These are phyloP conservation scores for Elephas maximus DNA, from an alignment of 2,113 vertebrate species.

Conservation along the genomic window DNA sequence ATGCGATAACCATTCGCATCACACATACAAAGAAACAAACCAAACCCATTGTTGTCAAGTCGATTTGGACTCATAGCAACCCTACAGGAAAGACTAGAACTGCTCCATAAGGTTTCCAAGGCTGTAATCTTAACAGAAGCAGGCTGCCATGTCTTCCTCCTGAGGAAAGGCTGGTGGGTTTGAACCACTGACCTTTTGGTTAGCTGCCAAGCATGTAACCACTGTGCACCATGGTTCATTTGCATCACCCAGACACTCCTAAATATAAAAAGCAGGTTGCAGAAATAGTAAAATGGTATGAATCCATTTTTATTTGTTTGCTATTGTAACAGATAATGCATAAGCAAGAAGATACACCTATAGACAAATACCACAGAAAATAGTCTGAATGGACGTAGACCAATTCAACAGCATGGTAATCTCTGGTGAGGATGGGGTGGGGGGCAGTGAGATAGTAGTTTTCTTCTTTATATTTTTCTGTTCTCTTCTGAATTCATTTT, in stretches of 20 bases:
- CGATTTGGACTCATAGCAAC: background rate
- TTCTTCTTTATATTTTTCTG: background rate
- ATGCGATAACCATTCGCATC: no score
- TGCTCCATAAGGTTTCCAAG: background rate
- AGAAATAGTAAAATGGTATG: background rate
- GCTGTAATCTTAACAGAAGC: background rate
- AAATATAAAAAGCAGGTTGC: background rate
- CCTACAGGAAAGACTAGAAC: background rate
- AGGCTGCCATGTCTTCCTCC: background rate
- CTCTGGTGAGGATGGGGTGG: background rate
- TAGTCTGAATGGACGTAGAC: background rate
- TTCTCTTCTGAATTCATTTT: background rate
- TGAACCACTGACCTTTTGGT: background rate
- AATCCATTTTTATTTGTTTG: fast-evolving
- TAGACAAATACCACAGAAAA: background rate
- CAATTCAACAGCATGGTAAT: background rate
- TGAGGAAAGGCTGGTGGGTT: background rate
- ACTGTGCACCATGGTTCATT: background rate
- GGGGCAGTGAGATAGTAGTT: background rate
- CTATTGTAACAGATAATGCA: background rate
- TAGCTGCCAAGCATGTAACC: background rate
- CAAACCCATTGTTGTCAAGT: background rate
- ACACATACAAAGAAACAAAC: background rate
- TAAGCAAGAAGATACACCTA: background rate
- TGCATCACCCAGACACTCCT: background rate